A percentile compares a stretch with the other conserved stretches of the same genome.
phyloP scores from a whole-genome alignment of 2,888 invertebrate genomes.

The Marronus borbonicus region DNA sequence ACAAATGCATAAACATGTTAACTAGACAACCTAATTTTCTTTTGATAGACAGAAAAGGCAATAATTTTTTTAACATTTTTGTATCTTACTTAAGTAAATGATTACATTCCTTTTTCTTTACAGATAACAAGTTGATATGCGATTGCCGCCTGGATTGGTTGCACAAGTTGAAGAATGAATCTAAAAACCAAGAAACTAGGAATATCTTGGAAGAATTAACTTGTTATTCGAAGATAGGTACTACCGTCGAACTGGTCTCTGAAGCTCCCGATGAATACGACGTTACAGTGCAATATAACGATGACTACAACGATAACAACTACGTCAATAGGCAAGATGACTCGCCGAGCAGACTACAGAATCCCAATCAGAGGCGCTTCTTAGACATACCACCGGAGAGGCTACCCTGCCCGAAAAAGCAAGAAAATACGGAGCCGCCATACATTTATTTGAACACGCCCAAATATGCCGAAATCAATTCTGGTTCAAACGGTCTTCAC shows the following conservation, averaged over 20 bases:
- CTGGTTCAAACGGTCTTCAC: conserved; percentile 52
- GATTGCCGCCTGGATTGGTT: conserved; percentile 89
- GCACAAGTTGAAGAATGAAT: conserved; percentile 82
- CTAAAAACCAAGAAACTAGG: conserved; percentile 80
- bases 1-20: too few species aligned
- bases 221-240: conserved; percentile 70
- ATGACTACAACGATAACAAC: conserved; percentile 57
- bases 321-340: conserved; percentile 61
- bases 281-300: conserved; percentile 45
- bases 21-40: too few species aligned
- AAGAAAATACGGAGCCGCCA: conserved; percentile 64
- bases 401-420: conserved; percentile 68
- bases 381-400: conserved; percentile 63
- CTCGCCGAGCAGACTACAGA: conserved; percentile 56
- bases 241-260: conserved; percentile 54
- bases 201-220: conserved; percentile 81
- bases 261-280: conserved; percentile 49
- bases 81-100: too few species aligned
- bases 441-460: conserved; percentile 63
- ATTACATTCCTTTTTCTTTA: conserved; percentile 65
- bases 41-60: too few species aligned
- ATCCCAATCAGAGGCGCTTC: conserved; percentile 61
- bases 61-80: too few species aligned
- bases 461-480: conserved; percentile 60
- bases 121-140: conserved; percentile 89